Percentiles rank a stretch among this genome's conserved stretches.
Evolutionary conservation across 2,113 vertebrate genomes (phyloP).

Genomic region (Castor canadensis): DNA sequence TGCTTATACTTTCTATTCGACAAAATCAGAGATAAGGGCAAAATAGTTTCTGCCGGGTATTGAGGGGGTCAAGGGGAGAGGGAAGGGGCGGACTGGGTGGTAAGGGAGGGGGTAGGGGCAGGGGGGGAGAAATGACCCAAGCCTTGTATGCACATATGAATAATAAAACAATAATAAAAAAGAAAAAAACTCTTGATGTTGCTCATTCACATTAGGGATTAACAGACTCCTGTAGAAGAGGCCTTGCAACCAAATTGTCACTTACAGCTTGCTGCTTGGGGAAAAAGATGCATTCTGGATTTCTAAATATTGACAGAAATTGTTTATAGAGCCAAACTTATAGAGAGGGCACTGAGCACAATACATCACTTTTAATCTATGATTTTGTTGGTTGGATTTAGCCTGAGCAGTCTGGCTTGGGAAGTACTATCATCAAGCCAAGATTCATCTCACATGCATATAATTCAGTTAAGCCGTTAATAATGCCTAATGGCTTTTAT

Average conservation of each 20-base stretch:
- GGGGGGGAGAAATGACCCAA: too few species aligned
- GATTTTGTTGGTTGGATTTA: conserved; percentile 37
- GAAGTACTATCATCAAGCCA: conserved; percentile 2
- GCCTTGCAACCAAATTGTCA: neutral
- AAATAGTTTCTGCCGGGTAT: too few species aligned
- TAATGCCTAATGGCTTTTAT: conserved; percentile 11
- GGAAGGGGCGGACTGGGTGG: too few species aligned
- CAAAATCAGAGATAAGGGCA: too few species aligned
- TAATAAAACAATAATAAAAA: too few species aligned
- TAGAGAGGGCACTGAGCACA: neutral
- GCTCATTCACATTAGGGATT: neutral
- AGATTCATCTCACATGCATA: neutral
- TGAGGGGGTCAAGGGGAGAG: too few species aligned
- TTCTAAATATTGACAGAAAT: neutral
- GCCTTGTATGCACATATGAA: too few species aligned
- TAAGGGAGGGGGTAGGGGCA: too few species aligned
- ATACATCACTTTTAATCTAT: neutral
- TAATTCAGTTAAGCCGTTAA: conserved; percentile 57
- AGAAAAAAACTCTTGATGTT: neutral
- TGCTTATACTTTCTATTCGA: too few species aligned
- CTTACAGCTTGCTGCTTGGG: neutral
- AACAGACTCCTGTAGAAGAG: neutral
- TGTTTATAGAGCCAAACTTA: neutral
- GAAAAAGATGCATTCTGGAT: neutral
- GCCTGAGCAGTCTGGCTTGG: neutral